Evolutionary conservation across 2,797 vertebrate genomes (phyloP).

Genomic region (Kryptopterus vitreolus): DNA sequence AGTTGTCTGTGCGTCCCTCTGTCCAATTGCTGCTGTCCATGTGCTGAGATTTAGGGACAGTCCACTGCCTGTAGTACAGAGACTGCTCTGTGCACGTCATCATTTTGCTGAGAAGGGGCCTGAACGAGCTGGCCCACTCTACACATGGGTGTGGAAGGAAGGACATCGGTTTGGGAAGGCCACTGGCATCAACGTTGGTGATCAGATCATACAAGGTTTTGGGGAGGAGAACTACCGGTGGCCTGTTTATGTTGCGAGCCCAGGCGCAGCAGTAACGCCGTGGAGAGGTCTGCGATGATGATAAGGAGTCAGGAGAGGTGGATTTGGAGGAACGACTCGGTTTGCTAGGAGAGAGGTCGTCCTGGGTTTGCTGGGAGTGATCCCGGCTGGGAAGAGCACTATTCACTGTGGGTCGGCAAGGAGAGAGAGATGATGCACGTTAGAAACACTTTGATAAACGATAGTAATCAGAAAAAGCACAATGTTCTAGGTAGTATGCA

Average conservation of each 20-base stretch:
- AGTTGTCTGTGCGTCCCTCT: conserved; percentile 86
- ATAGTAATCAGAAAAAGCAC: background rate
- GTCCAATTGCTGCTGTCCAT: conserved; percentile 91
- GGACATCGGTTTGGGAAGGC: conserved; percentile 90
- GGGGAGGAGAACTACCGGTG: conserved; percentile 89
- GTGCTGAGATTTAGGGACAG: conserved; percentile 84
- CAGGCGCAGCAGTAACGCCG: conserved; percentile 81
- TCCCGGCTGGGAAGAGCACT: conserved; percentile 55
- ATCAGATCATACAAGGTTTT: conserved; percentile 88
- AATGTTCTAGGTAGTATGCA: no score
- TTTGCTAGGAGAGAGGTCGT: conserved; percentile 55
- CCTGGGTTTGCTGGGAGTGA: conserved; percentile 56
- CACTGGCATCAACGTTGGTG: conserved; percentile 85
- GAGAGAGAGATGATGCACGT: conserved; percentile 18
- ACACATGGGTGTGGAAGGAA: conserved; percentile 91
- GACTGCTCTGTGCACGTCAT: conserved; percentile 99
- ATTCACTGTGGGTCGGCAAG: conserved; percentile 47
- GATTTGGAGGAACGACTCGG: conserved; percentile 72
- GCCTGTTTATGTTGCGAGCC: conserved; percentile 82
- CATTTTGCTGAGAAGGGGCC: conserved; percentile 91
- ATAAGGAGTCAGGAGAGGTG: conserved; percentile 72
- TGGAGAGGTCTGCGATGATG: conserved; percentile 69
- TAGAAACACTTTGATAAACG: background rate
- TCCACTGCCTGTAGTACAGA: conserved; percentile 97
- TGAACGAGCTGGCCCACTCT: conserved; percentile 93